Base-by-base conservation (phyloP, 2,797 vertebrate genomes). In the Stomatorhinus walkeri region DNA sequence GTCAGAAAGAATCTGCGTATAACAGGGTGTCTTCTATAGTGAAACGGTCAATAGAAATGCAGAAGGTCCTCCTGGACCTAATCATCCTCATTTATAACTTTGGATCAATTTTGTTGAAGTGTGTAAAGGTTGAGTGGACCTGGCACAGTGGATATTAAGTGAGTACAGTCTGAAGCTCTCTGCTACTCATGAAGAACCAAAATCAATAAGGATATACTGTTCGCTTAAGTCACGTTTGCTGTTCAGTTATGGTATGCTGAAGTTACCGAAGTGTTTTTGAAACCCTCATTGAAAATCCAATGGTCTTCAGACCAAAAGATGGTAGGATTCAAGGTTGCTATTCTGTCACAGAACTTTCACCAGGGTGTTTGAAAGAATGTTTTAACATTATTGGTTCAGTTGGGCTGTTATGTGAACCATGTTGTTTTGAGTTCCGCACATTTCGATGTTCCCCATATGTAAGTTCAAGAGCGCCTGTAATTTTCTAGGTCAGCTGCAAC, bases 401-500 rank as follows among this genome's bases (percentile, higher is more conserved):
- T 89, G 54, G 83, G 81, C 46, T 86, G 56, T 46, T 86, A 68
- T 89, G 79, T 79, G 87, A 24, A 85, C 54, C 54, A 40, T 85
- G 81, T 59, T 85, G 43, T 92, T 90, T 64, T 86, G 51, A 88
- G 85, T 87, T 89, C 61, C 72, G 56, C 87, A 89, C 83, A 89
- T 51, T 64, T 83, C 46, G 59, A 72, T 89, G 51, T 36, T 84
- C 87, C 89, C 84, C 72, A 88, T 87, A 87, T 89, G 87, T 54
- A 88, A 54, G 87, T 87, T 87, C 87, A 88, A 87, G 56, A 89
- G 40, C 76, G 54, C 85, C 64, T 89, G 72, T 76, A 51, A 88
- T 90, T 90, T 88, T 85, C 87, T 87, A 81, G 28, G 84, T 88
- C 88, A 88, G 88, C 89, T 81, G 59, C 83, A 84, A 87, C 90